Evolutionary conservation across 2,888 invertebrate species (phyloP).

Genomic region (Philereme vetulata): DNA sequence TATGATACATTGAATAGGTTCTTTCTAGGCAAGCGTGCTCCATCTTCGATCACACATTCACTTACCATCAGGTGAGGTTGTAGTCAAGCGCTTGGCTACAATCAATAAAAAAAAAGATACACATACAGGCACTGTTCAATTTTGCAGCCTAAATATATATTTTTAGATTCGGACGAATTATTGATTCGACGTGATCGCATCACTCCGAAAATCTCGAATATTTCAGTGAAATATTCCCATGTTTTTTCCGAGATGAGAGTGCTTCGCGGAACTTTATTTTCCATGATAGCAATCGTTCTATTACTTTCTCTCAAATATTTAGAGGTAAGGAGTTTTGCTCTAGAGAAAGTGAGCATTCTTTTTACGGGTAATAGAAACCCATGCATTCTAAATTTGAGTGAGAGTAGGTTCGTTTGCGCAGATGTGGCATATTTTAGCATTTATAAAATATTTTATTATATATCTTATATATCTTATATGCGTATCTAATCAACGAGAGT

Average conservation of each 20-base stretch:
- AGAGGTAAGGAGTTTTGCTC: constrained; percentile 50
- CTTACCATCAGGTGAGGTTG: too few species aligned
- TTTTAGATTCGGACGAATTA: too few species aligned
- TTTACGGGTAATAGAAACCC: constrained; percentile 60
- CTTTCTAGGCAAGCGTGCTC: too few species aligned
- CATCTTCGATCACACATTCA: too few species aligned
- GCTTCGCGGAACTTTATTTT: not conserved
- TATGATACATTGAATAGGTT: too few species aligned
- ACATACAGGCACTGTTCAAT: too few species aligned
- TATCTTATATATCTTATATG: not conserved
- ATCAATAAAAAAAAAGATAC: too few species aligned
- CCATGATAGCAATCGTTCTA: constrained; percentile 3
- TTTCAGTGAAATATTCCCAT: constrained; percentile 1
- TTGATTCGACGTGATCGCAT: not conserved
- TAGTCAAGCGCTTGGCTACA: too few species aligned
- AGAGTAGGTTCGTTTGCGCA: constrained; percentile 8
- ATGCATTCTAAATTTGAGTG: constrained; percentile 38
- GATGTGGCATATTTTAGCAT: not conserved
- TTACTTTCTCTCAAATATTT: constrained; percentile 51
- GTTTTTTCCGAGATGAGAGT: constrained; percentile 4
- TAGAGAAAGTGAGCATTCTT: constrained; percentile 46
- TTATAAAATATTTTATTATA: too few species aligned
- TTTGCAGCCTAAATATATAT: too few species aligned
- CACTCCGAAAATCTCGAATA: not conserved
- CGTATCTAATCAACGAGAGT: constrained; percentile 3